phyloP scores from a whole-genome alignment of 2,113 vertebrate genomes.

The Dicentrarchus labrax region DNA sequence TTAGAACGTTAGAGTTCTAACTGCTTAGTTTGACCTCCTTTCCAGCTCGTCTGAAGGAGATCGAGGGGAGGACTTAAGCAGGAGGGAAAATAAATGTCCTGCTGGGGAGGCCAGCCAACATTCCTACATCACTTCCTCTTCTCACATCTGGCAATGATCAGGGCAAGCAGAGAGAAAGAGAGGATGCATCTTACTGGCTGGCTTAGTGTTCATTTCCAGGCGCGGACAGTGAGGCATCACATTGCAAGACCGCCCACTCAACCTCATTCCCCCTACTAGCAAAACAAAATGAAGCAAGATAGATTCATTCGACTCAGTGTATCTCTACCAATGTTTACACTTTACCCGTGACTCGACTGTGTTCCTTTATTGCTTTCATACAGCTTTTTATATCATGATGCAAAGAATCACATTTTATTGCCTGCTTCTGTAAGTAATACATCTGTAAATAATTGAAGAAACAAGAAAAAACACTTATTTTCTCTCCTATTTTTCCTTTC shows the following conservation, averaged over 20 bases:
- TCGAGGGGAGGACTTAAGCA: conserved; percentile 42
- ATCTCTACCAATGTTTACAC: not conserved
- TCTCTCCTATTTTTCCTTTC: conserved; percentile 11
- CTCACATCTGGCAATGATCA: conserved; percentile 85
- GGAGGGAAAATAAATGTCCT: conserved; percentile 68
- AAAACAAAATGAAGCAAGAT: conserved; percentile 50
- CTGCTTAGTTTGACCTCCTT: conserved; percentile 84
- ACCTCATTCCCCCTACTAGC: conserved; percentile 44
- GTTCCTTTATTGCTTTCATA: not conserved
- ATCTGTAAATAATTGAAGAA: conserved; percentile 8
- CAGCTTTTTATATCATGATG: not conserved
- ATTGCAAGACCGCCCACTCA: conserved; percentile 60
- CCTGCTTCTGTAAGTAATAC: not conserved
- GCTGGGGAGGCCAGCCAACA: conserved; percentile 73
- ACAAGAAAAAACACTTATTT: not conserved
- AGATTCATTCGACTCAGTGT: conserved; percentile 10
- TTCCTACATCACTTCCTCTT: conserved; percentile 84
- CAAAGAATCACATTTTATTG: not conserved
- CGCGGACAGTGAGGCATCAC: conserved; percentile 46
- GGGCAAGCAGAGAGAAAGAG: conserved; percentile 58
- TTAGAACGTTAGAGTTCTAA: conserved; percentile 65
- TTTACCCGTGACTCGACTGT: not conserved
- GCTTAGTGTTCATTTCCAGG: conserved; percentile 48
- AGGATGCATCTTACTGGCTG: conserved; percentile 58
- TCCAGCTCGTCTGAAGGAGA: conserved; percentile 65